Conservation (phyloP, 2,888 invertebrate genomes). For the Eristalinus aeneus region DNA sequence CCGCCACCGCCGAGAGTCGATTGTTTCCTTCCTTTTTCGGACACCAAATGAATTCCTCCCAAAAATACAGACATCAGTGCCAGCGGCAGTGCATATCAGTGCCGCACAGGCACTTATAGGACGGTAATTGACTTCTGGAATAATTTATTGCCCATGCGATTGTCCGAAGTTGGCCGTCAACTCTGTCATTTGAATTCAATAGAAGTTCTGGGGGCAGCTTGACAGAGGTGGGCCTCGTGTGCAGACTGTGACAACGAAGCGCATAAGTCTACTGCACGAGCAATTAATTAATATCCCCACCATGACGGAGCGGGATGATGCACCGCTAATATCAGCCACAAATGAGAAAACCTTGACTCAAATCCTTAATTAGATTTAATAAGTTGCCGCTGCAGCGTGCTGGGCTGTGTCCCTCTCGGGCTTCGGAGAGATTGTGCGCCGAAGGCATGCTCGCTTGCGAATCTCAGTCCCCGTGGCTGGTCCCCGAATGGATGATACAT, state of each 20-base stretch:
- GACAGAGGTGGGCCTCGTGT: conserved; percentile 8
- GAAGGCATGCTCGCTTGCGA: conserved; percentile 13
- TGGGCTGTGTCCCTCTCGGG: conserved; percentile 33
- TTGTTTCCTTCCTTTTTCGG: conserved; percentile 54
- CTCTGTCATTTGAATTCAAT: conserved; percentile 56
- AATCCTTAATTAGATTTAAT: conserved; percentile 71
- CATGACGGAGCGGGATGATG: conserved; percentile 34
- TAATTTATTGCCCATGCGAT: conserved; percentile 65
- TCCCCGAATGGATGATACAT: conserved; percentile 53
- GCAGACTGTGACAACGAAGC: conserved; percentile 25
- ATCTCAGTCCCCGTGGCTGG: conserved; percentile 22
- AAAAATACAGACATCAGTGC: conserved; percentile 26
- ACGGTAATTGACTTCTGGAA: conserved; percentile 60
- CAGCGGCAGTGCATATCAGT: conserved; percentile 8
- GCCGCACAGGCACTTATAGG: conserved; percentile 29
- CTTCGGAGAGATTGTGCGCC: conserved; percentile 1
- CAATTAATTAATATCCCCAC: conserved; percentile 68
- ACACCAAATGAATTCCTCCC: conserved; percentile 21
- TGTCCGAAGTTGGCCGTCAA: conserved; percentile 54
- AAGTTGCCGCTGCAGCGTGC: conserved; percentile 23
- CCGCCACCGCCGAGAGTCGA: background rate
- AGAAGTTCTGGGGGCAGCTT: conserved; percentile 41
- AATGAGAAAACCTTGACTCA: conserved; percentile 69
- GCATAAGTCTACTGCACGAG: conserved; percentile 6
- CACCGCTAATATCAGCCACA: conserved; percentile 44